Conservation (phyloP, 2,888 invertebrate species). For the Zaprionus obscuricornis region DNA sequence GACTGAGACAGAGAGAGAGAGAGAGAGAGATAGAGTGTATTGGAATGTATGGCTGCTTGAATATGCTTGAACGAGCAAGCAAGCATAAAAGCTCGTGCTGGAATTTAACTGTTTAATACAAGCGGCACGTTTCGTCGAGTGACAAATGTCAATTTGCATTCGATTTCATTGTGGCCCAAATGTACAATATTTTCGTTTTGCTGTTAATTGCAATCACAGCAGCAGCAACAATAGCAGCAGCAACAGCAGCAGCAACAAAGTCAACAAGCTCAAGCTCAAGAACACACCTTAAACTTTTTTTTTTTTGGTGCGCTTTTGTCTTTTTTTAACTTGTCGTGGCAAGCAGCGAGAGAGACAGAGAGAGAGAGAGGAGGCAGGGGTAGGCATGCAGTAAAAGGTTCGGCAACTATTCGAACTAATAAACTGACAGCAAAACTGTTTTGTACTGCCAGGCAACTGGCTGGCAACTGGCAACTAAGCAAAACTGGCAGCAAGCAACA, state of each 20-base stretch:
- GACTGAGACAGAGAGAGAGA: background rate
- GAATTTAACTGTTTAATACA: conserved; percentile 34
- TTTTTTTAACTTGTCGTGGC: conserved; percentile 10
- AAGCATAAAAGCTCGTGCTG: conserved; percentile 44
- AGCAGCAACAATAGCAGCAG: conserved; percentile 14
- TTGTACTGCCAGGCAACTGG: background rate
- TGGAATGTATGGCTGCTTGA: conserved; percentile 33
- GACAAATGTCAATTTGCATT: conserved; percentile 77
- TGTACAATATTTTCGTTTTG: conserved; percentile 55
- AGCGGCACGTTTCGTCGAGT: conserved; percentile 65
- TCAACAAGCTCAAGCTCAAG: conserved; percentile 80
- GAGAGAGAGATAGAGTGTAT: background rate
- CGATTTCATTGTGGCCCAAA: conserved; percentile 44
- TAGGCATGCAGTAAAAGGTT: too few species aligned
- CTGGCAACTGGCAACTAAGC: conserved; percentile 28
- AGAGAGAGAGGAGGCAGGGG: too few species aligned
- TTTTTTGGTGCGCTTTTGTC: conserved; percentile 35
- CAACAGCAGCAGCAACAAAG: conserved; percentile 33
- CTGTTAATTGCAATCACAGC: conserved; percentile 48
- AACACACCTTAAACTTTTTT: conserved; percentile 80
- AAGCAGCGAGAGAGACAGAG: too few species aligned
- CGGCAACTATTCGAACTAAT: conserved; percentile 26
- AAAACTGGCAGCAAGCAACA: conserved; percentile 40
- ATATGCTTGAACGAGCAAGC: background rate
- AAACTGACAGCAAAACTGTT: background rate